Conservation (phyloP, 2,113 vertebrate species). For the Sinocyclocheilus anshuiensis region DNA sequence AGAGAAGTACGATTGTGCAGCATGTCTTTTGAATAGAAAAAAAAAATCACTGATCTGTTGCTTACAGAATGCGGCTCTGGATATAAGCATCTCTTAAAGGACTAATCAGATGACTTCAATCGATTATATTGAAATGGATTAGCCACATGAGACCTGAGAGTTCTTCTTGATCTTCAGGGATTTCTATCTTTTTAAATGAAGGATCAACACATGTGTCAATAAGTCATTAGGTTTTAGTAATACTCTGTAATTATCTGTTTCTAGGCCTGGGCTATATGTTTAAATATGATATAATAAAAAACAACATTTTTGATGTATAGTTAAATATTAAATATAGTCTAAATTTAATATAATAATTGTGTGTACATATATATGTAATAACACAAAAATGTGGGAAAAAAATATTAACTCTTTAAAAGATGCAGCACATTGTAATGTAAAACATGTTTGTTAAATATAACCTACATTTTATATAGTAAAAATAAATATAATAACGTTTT, state of each 20-base stretch:
- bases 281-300: background rate
- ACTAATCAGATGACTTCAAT: background rate
- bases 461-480: too few species aligned
- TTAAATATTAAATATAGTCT: background rate
- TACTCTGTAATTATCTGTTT: background rate
- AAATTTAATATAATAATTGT: background rate
- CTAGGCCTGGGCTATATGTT: background rate
- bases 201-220: background rate
- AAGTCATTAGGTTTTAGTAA: background rate
- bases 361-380: background rate
- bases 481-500: too few species aligned
- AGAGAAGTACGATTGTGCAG: constrained; percentile 80
- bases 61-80: background rate
- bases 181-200: background rate
- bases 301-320: background rate
- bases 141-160: background rate
- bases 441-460: too few species aligned
- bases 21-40: background rate
- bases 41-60: background rate
- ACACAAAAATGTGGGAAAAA: too few species aligned
- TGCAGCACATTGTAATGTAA: too few species aligned
- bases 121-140: background rate
- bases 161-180: background rate
- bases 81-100: background rate
- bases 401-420: too few species aligned